A percentile compares a stretch with the other conserved stretches of the same genome.
Evolutionary conservation across 2,888 invertebrate species (phyloP).

Genomic region (Coleophora flavipennella): DNA sequence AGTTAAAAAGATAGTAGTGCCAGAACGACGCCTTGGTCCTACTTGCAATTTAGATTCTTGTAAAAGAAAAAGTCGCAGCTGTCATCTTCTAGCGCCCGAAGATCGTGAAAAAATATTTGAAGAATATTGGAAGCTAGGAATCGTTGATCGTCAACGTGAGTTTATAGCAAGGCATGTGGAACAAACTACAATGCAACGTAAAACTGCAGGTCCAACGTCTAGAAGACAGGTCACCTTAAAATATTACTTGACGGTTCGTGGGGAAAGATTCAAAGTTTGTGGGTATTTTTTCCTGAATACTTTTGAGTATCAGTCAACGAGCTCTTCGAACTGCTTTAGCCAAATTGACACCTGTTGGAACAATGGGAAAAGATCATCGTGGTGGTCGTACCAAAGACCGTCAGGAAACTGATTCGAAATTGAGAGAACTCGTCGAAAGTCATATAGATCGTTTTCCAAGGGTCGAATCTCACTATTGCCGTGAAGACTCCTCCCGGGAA

Average conservation of each 20-base stretch:
- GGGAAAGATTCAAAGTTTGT: constrained; percentile 3
- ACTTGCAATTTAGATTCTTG: constrained; percentile 3
- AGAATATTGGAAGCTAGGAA: constrained; percentile 4
- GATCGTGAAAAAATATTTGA: constrained; percentile 5
- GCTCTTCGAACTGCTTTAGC: constrained; percentile 1
- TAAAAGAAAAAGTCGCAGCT: constrained; percentile 3
- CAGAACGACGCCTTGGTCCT: constrained; percentile 1
- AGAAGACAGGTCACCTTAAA: background rate
- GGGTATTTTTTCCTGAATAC: constrained; percentile 2
- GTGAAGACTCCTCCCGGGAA: constrained; percentile 3
- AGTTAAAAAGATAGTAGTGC: constrained; percentile 1
- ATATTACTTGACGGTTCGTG: constrained; percentile 2
- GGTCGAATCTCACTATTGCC: constrained; percentile 7
- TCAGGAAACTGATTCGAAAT: constrained; percentile 2
- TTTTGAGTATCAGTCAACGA: constrained; percentile 2
- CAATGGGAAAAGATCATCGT: constrained; percentile 2
- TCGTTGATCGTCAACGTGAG: constrained; percentile 1
- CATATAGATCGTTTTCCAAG: constrained; percentile 1
- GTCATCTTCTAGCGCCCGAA: constrained; percentile 1
- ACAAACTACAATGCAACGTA: constrained; percentile 1
- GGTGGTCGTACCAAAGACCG: constrained; percentile 3
- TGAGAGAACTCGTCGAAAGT: constrained; percentile 3
- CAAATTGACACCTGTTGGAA: constrained; percentile 1
- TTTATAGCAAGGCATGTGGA: constrained; percentile 4
- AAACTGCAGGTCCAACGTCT: constrained; percentile 2